Conservation (phyloP, 2,888 invertebrate genomes). For the Drosophila bunnanda region DNA sequence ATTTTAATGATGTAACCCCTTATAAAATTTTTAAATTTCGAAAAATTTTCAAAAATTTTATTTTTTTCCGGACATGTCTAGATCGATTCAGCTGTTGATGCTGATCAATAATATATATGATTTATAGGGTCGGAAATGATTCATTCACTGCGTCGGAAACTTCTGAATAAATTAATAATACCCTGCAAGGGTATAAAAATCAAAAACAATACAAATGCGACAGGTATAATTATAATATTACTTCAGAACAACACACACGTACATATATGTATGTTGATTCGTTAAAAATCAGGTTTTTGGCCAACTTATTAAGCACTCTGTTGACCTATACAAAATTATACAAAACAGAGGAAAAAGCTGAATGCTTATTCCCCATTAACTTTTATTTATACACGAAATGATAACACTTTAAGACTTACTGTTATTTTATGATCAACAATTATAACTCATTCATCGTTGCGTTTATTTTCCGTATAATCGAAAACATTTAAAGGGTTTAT, state of each 20-base stretch:
- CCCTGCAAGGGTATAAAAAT: not conserved
- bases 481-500: not conserved
- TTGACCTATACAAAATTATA: slow-evolving; percentile 8
- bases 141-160: too few species aligned
- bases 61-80: too few species aligned
- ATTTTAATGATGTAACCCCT: too few species aligned
- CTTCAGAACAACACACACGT: not conserved
- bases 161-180: too few species aligned
- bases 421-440: not conserved
- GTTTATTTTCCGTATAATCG: not conserved
- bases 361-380: slow-evolving; percentile 7
- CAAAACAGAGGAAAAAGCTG: not conserved
- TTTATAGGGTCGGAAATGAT: too few species aligned
- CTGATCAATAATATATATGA: too few species aligned
- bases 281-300: slow-evolving; percentile 8
- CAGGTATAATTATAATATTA: slow-evolving; percentile 6
- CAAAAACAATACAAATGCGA: not conserved
- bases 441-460: not conserved
- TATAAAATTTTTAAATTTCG: too few species aligned
- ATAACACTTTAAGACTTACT: slow-evolving; percentile 1
- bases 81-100: too few species aligned
- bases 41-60: too few species aligned
- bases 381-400: slow-evolving; percentile 5
- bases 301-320: not conserved
- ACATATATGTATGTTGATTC: not conserved